Evolutionary conservation across 1,140 invertebrate genomes (phyloP), one percentile per base, ranked within the genome.

Genomic region (Drosophila pseudoobscura): DNA sequence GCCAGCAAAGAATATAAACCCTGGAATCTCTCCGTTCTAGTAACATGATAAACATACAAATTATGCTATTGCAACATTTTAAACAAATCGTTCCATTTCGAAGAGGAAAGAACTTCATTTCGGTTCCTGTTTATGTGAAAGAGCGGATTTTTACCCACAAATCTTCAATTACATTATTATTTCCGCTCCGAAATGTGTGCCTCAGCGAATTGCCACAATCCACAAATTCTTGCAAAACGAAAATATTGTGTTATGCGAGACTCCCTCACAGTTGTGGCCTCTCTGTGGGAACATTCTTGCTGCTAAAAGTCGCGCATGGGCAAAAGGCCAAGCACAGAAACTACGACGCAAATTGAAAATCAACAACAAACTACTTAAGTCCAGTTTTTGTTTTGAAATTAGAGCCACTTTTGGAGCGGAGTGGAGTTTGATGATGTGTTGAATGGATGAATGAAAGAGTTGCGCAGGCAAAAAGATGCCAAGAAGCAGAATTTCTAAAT

Each of bases 311-410:
- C 80, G 80, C 72, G 72, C 66, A 65, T 54, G 77, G 59, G 65
- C 56, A 47, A 79, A 64, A 51, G 56, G n/a, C 20, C 56, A 58
- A 54, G 26, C 29, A 29, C 51, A 17, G 51, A 35, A 71, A 75
- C 47, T 79, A 60, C 80, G 80, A 58, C 80, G 80, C 77, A 84
- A 62, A 56, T 65, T 8, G 26, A 55, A 63, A 72, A 70, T 62
- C 62, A 62, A 82, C 69, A 79, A 85, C 60, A 75, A 77, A 82
- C 76, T 69, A 80, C 76, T 80, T 76, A 64, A 47, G 49, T 70
- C 60, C 66, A 73, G 56, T 85, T 76, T 74, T 65, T 79, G 72
- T 79, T 75, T 85, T 84, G 80, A 84, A 85, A 84, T 79, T 75
- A 68, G 69, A 71, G 61, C 44, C n/a, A 45, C n/a, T 35, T 24